Evolutionary conservation across 2,888 invertebrate species (phyloP).

Genomic region (Notodonta ziczac): DNA sequence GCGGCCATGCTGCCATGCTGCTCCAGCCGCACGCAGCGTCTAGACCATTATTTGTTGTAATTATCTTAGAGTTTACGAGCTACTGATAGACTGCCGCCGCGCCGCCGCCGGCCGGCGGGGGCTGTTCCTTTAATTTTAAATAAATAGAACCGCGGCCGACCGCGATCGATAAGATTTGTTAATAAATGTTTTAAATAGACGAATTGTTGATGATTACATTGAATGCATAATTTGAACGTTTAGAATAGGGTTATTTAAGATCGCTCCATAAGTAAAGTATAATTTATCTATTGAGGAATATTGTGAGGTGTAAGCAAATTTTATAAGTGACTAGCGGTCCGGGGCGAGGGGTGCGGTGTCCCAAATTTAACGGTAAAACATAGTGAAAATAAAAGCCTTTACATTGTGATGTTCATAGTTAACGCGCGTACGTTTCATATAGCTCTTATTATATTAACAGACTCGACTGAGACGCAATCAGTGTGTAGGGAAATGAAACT

Average conservation of each 20-base stretch:
- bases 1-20: conserved; percentile 19
- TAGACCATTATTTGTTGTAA: conserved; percentile 60
- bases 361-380: conserved; percentile 72
- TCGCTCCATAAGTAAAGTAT: conserved; percentile 83
- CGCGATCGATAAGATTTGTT: conserved; percentile 70
- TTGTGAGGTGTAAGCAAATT: conserved; percentile 75
- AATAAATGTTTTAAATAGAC: conserved; percentile 75
- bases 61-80: conserved; percentile 71
- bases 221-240: conserved; percentile 81
- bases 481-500: conserved; percentile 70
- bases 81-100: conserved; percentile 62
- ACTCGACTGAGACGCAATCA: conserved; percentile 72
- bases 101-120: conserved; percentile 30
- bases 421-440: conserved; percentile 76
- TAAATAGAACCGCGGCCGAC: conserved; percentile 53
- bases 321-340: conserved; percentile 72
- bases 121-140: conserved; percentile 69
- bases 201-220: conserved; percentile 77
- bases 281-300: conserved; percentile 80
- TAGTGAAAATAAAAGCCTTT: conserved; percentile 68
- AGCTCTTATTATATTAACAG: conserved; percentile 70
- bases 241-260: conserved; percentile 84
- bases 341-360: conserved; percentile 76
- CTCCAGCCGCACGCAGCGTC: conserved; percentile 33
- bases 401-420: conserved; percentile 81